A percentile compares a stretch with the other conserved stretches of the same genome.
phyloP scores from a whole-genome alignment of 2,797 vertebrate genomes.

The Meda fulgida region DNA sequence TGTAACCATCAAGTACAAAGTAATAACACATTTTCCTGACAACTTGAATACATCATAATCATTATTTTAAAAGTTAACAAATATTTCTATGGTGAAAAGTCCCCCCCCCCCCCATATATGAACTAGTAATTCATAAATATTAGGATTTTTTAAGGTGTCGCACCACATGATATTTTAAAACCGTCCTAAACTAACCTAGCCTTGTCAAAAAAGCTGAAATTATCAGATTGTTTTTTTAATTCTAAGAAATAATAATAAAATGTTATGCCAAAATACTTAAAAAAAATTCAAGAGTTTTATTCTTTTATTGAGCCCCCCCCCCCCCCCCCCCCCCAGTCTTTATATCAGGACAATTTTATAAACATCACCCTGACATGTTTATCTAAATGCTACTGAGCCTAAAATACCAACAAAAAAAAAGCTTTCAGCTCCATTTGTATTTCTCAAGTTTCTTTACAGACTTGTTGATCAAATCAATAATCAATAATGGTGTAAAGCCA shows the following conservation, averaged over 20 bases:
- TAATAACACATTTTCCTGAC: not conserved
- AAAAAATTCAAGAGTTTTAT: not conserved
- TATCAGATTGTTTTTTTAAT: not conserved
- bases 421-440: not conserved
- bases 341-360: not conserved
- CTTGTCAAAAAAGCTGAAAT: not conserved
- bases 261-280: not conserved
- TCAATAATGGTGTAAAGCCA: not conserved
- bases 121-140: not conserved
- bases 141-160: not conserved
- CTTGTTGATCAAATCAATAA: not conserved
- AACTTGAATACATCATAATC: not conserved
- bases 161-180: constrained; percentile 1
- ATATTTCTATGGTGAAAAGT: not conserved
- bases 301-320: no score
- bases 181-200: not conserved
- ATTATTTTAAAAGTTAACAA: not conserved
- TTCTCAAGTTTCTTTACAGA: not conserved
- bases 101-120: not conserved
- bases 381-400: not conserved
- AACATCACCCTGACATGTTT: not conserved
- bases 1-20: not conserved
- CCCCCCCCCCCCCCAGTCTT: no score
- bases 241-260: not conserved
- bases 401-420: no score